Base-by-base conservation (phyloP, 2,888 invertebrate genomes). In the Hydrotaea diabolus region DNA sequence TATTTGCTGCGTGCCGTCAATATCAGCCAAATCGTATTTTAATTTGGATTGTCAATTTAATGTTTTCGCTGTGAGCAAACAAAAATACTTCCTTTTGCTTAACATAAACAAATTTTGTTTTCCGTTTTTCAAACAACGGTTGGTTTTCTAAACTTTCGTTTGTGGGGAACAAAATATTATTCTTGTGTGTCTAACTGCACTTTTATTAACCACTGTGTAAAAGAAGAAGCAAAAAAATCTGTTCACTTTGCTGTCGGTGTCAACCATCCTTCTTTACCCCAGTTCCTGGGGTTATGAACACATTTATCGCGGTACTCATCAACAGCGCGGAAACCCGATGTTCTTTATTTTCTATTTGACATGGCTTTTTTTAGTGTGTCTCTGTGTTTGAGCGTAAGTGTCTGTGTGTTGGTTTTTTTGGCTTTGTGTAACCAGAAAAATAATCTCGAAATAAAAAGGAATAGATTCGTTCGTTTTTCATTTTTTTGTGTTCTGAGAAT, bases 241-340 rank as follows among this genome's bases (percentile, higher is more conserved):
- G n/a, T n/a, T n/a, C n/a, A n/a, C n/a, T n/a, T n/a, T n/a, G n/a
- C n/a, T 31, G 31, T 31, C 7, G 31, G 31, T 31, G 31, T 31
- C 31, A 31, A 31, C 43, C 43, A 43, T 1, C 43, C 7, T 31
- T 39, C 11, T 13, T 39, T 39, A 4, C n/a, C 49, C 26, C n/a
- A 31, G 31, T n/a, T 62, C 26, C 26, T 59, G 23, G 11, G n/a
- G 17, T 62, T 62, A 31, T 31, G 31, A 62, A 62, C 31, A 62
- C 5, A 17, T 62, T 62, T 62, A 62, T 62, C 62, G 15, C 39
- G 19, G 55, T 21, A 9, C 17, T 55, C 23, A 66, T 66, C 66
- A 66, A 39, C 66, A 66, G 31, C 66, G 66, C 39, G 36, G 39
- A 66, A 66, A 66, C 66, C 66, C 39, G 39, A 66, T 66, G 66